These are phyloP conservation scores for Sarcophaga peregrina DNA, from an alignment of 1,140 invertebrate genomes.

Conservation along the genomic window DNA sequence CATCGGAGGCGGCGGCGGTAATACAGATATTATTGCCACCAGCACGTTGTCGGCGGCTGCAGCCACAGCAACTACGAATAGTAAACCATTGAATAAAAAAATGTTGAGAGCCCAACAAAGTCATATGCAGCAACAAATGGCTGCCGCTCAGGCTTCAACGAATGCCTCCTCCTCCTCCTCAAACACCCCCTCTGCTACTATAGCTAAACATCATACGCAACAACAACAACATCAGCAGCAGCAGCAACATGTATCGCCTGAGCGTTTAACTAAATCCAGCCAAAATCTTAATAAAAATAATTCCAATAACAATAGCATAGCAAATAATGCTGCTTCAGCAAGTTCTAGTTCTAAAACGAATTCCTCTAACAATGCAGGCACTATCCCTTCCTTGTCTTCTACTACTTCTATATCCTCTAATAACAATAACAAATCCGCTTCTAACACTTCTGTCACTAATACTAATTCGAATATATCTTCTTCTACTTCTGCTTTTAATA, in stretches of 20 bases:
- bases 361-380: conserved; percentile 43
- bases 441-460: neutral
- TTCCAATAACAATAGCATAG: neutral
- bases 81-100: conserved; percentile 63
- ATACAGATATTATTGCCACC: neutral
- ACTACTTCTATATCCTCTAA: conserved; percentile 43
- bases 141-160: neutral
- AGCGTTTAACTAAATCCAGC: conserved; percentile 30
- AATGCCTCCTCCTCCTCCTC: neutral
- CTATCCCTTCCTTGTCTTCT: conserved; percentile 48
- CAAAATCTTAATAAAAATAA: conserved; percentile 31
- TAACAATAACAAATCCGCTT: neutral
- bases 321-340: too few species aligned
- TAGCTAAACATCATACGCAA: conserved; percentile 10
- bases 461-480: neutral
- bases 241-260: conserved; percentile 44
- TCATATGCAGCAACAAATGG: conserved; percentile 50
- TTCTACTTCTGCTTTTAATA: neutral
- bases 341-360: neutral
- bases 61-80: conserved; percentile 47
- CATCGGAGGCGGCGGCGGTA: neutral
- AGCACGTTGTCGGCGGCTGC: conserved; percentile 47
- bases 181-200: neutral
- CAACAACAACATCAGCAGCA: neutral
- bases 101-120: conserved; percentile 62